Base-by-base conservation (phyloP, 2,888 invertebrate genomes). In the Harpalus rufipes region DNA sequence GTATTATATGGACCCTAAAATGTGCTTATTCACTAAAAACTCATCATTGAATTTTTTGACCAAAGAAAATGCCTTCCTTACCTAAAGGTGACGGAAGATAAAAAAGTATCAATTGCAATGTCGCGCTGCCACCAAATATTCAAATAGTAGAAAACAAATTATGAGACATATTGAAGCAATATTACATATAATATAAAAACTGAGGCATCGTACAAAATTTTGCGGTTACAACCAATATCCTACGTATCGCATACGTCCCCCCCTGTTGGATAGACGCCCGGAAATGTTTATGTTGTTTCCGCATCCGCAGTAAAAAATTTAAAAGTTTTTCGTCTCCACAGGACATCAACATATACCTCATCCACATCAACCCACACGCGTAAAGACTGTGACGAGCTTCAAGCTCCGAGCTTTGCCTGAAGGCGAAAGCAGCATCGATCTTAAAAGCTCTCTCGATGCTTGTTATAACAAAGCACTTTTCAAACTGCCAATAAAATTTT, bases 381-480 rank as follows among this genome's bases (percentile, higher is more conserved):
- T 12, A 14, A 74, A 78, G 32, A 21, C 32, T 25, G 21, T 32
- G 51, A 16, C 21, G 44, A 44, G 72, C 41, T 16, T 41, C 56
- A 51, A n/a, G 51, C 39, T 39, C 39, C 44, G 32, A 32, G 32
- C 44, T 51, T 51, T 51, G 44, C 10, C 44, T 51, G 44, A 51
- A 12, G 44, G 44, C 44, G 44, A 51, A 51, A 51, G 44, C 74
- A 12, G 39, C 82, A 82, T 72, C 82, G 82, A 82, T 74, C 74
- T 82, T 82, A 82, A 82, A 82, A 82, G 82, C 82, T 74, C 82
- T 74, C 74, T 39, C 14, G 82, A 72, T 58, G 82, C 72, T 82
- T 82, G 82, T 82, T 82, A 82, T 82, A 82, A 82, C 82, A 82
- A 82, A 82, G 82, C 82, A 82, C 82, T 82, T 74, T 82, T 82